Percentiles rank a stretch among this genome's conserved stretches.
phyloP scores from a whole-genome alignment of 2,797 vertebrate genomes.

The Percopsis omiscomaycus region DNA sequence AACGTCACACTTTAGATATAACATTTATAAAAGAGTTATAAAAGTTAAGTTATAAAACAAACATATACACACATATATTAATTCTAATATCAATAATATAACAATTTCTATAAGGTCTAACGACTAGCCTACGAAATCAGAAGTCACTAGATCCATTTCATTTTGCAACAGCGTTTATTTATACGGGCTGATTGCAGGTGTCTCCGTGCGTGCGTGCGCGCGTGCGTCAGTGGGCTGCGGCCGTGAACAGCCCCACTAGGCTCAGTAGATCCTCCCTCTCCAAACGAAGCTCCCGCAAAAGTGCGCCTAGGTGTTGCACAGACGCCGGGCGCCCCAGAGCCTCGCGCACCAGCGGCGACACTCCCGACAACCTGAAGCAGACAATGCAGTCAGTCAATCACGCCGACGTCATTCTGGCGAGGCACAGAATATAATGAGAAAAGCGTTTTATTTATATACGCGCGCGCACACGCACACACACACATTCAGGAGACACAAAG shows the following conservation, averaged over 20 bases:
- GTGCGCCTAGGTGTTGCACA: constrained; percentile 59
- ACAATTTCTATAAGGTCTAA: too few species aligned
- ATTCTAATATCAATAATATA: too few species aligned
- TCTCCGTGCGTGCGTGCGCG: constrained; percentile 1
- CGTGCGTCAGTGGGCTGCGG: constrained; percentile 28
- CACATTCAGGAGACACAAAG: constrained; percentile 3
- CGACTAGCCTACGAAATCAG: too few species aligned
- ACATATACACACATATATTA: too few species aligned
- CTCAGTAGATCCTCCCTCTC: constrained; percentile 65
- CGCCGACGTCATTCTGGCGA: not conserved
- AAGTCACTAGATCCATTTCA: too few species aligned
- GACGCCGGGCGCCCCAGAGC: constrained; percentile 60
- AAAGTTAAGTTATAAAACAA: too few species aligned
- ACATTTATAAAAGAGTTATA: too few species aligned
- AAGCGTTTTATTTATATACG: not conserved
- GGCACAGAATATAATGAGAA: not conserved
- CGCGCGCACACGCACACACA: not conserved
- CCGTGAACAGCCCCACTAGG: constrained; percentile 64
- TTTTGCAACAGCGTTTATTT: not conserved
- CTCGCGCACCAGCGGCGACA: constrained; percentile 64
- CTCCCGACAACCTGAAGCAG: constrained; percentile 68
- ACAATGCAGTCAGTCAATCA: not conserved
- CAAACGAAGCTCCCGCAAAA: constrained; percentile 69
- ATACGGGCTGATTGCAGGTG: not conserved
- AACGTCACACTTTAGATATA: too few species aligned